Base-by-base conservation (phyloP, 2,797 vertebrate species). In the Siniperca undulata region DNA sequence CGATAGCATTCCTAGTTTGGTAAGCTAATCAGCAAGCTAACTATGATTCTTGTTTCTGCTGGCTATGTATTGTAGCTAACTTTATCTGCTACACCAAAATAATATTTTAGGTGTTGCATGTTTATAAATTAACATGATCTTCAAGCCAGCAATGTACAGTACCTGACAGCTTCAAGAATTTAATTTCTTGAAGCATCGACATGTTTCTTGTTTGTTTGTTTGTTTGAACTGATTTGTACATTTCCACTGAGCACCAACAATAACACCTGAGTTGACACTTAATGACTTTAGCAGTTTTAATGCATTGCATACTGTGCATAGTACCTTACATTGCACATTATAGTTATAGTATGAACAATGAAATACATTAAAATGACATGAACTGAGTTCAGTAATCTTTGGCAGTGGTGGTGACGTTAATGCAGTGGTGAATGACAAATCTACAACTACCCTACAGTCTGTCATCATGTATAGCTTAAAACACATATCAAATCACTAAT, bases 361-460 rank as follows among this genome's bases (percentile, higher is more conserved):
- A 77, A 46, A 60, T 48, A 56, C n/a, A 76, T 52, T 17, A 10
- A 55, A 16, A 50, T 61, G 17, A 4, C 7, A 69, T 59, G 11
- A 48, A 77, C 8, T 6, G 17, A 66, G 19, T 20, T 36, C 5
- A 52, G 7, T 40, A 61, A 83, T 1, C 14, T 34, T 27, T 58
- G 13, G 10, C 0, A 69, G 34, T 60, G 36, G 19, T 38, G 44
- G 22, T 48, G 59, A 78, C 27, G 58, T 56, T 61, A 24, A 82
- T 19, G 16, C 11, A 77, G 46, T 22, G 19, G 50, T 24, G 38
- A 74, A 80, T 34, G 53, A 74, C 40, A 71, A 58, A 50, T 59
- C 55, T 69, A 69, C 22, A 12, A 6, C 5, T 27, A 59, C 20
- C 4, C 2, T 3, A 34, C 22, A 36, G 19, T 24, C 7, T 38